A percentile compares a stretch with the other conserved stretches of the same genome.
Evolutionary conservation across 2,797 vertebrate genomes (phyloP).

Genomic region (Eulemur rubriventer): DNA sequence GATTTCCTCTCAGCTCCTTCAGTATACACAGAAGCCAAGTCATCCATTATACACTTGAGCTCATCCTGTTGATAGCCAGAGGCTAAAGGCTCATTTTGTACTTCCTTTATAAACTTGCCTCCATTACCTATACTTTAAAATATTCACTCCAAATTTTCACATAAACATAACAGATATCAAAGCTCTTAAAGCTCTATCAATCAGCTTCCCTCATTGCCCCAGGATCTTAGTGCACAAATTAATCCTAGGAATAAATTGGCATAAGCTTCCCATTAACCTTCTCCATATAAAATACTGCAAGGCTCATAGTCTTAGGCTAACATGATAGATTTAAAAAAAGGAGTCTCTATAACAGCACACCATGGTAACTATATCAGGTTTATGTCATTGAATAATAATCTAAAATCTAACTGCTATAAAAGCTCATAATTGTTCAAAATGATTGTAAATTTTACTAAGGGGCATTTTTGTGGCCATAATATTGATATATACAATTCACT

Average conservation of each 20-base stretch:
- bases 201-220: background rate
- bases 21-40: background rate
- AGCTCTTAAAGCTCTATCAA: background rate
- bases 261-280: background rate
- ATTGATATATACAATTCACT: background rate
- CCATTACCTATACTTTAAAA: background rate
- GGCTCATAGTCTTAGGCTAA: background rate
- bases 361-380: background rate
- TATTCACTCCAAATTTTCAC: background rate
- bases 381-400: background rate
- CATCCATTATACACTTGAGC: background rate
- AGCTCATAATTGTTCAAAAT: background rate
- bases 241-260: background rate
- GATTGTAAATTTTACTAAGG: background rate
- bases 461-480: background rate
- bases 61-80: background rate
- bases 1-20: background rate
- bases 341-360: background rate
- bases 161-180: background rate
- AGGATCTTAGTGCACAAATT: background rate
- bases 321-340: background rate
- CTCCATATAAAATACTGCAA: background rate
- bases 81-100: background rate
- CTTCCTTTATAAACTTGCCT: background rate
- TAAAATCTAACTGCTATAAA: background rate